Evolutionary conservation across 1,140 invertebrate genomes (phyloP), one percentile per base, ranked within the genome.

Genomic region (Ceratosolen fusciceps): DNA sequence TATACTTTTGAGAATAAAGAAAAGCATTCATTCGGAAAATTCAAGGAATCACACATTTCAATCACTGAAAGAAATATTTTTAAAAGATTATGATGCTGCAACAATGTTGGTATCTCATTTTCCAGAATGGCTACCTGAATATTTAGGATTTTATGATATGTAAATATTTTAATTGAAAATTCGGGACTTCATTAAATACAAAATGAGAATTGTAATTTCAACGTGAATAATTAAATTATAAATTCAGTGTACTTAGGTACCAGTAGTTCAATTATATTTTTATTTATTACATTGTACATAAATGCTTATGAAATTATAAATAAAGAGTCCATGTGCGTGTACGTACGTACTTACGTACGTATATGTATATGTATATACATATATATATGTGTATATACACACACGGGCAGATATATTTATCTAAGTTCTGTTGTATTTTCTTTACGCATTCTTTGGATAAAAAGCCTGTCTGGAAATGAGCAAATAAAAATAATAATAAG

Each of bases 101-200:
- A 67, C 87, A 26, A 86, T 86, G 70, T 79, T 90, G 12, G 68
- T 89, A 9, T 85, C 85, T 8, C 88, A 90, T 73, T 90, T 85
- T 84, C 85, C 87, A 29, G 47, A 75, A 1, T 90, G 89, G 89
- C 37, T 90, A 12, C 54, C 72, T 60, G 29, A 72, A 0, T 78
- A 78, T 37, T 56, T 80, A 65, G 31, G 62, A n/a, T 73, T 81
- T 68, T 78, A 65, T 60, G 26, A 68, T 31, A 58, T 16, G 4
- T 52, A 16, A 47, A 52, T 52, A 12, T 52, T 21, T 16, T 52
- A 2, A 19, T 52, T 3, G 12, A 52, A 52, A 43, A 43, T 5
- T 12, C 39, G 12, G 39, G 39, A 5, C 5, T 43, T 43, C 16
- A 47, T 47, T 9, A 47, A 47, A 47, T 9, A 47, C 7, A 47